Evolutionary conservation across 2,888 invertebrate species (phyloP), one percentile per base, ranked within the genome.

Genomic region (Lucinisca nassula): DNA sequence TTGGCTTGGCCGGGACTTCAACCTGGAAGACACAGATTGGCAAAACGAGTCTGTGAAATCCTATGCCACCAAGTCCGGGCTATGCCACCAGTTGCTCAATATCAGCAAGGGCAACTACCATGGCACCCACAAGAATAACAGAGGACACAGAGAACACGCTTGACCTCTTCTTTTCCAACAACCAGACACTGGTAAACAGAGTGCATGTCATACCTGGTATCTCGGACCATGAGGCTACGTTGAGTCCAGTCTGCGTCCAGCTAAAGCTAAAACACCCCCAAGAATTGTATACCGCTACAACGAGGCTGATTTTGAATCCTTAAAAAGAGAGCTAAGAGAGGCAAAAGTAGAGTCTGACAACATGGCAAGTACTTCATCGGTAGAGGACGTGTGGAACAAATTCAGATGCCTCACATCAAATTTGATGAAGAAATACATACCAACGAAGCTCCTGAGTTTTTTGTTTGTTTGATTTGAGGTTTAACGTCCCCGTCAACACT

Each of bases 1-100:
- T n/a, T 79, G 79, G 84, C 17, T 84, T 6, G 75, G 84, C 0
- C 79, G 85, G 1, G 73, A 84, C 61, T 84, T 79, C 61, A 84
- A 84, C 32, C 58, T 84, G 24, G 61, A 45, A 37, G 79, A 79
- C 27, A 84, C 79, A 51, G 61, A 84, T 75, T 84, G 79, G 84
- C 38, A 61, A 24, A 73, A 74, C 27, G 55, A 74, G 30, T n/a
- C 74, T 61, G 79, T 79, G 0, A 24, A 2, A 0, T 51, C 79
- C 37, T 61, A 37, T 61, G 79, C 79, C n/a, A 35, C 73, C 40
- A 61, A 49, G 14, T 0, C 24, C 40, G 3, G n/a, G 38, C 32
- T 75, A 1, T 76, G 80, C 30, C 27, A 80, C 6, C 85, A 85
- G 24, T 38, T 80, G 21, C 51, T 85, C 30, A 27, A 45, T n/a